phyloP scores from a whole-genome alignment of 2,888 invertebrate genomes.

The Synergus laeviventris region DNA sequence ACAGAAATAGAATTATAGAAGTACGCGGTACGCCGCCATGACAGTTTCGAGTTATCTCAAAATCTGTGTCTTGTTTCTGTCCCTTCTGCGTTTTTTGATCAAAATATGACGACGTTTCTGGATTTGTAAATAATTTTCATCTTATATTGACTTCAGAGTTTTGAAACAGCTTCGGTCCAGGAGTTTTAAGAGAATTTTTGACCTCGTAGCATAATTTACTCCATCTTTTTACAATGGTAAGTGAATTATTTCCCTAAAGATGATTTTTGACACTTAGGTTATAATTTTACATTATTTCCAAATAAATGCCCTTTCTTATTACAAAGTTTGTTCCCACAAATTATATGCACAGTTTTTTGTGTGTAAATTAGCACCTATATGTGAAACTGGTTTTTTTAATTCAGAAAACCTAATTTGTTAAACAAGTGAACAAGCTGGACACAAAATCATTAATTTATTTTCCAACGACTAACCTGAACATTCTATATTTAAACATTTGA shows the following conservation, averaged over 20 bases:
- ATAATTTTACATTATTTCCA: not conserved
- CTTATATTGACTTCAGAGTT: not conserved
- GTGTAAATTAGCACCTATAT: not conserved
- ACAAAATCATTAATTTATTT: slow-evolving; percentile 4
- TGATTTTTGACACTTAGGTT: slow-evolving; percentile 16
- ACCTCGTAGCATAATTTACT: not conserved
- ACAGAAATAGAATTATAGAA: too few relatives aligned
- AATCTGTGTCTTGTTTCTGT: not conserved
- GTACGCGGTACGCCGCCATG: too few relatives aligned
- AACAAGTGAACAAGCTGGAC: not conserved
- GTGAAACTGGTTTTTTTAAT: not conserved
- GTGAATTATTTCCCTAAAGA: not conserved
- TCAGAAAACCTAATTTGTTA: not conserved
- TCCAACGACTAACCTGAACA: not conserved
- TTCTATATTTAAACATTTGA: not conserved
- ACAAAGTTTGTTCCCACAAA: not conserved
- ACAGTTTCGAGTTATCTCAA: too few relatives aligned
- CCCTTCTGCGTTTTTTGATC: too few relatives aligned
- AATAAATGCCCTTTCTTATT: not conserved
- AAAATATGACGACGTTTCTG: not conserved
- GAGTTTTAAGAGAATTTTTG: not conserved
- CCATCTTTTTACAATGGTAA: slow-evolving; percentile 19
- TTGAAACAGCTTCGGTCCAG: not conserved
- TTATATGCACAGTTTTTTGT: not conserved
- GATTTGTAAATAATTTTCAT: slow-evolving; percentile 12